phyloP scores from a whole-genome alignment of 2,113 vertebrate genomes.

The Rattus rattus region DNA sequence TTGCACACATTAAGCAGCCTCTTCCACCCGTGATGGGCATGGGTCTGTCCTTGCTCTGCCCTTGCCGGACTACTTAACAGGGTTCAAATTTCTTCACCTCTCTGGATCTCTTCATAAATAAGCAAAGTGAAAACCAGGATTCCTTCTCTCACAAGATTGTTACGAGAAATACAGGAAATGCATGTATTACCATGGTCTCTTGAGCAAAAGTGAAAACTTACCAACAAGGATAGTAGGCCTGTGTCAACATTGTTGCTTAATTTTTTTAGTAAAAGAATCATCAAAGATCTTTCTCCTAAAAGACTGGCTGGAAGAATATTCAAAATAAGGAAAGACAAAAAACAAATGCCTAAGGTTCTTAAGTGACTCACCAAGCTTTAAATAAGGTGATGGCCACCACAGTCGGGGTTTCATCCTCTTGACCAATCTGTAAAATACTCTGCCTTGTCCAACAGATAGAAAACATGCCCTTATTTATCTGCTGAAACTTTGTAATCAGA shows the following conservation, averaged over 20 bases:
- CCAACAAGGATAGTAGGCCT: neutral
- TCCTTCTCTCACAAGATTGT: neutral
- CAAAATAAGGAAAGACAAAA: neutral
- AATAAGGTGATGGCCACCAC: neutral
- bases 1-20: accelerated
- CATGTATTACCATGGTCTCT: neutral
- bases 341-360: neutral
- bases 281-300: neutral
- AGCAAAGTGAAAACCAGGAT: neutral
- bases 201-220: neutral
- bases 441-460: neutral
- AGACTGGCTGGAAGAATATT: neutral
- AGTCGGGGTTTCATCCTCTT: neutral
- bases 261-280: neutral
- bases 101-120: neutral
- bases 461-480: neutral
- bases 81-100: neutral
- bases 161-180: neutral
- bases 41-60: neutral
- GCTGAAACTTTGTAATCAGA: neutral
- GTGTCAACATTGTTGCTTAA: constrained; percentile 32
- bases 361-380: neutral
- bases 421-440: neutral
- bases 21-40: accelerated
- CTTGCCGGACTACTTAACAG: neutral